Percentiles rank a stretch among this genome's conserved stretches.
These are phyloP conservation scores for Rhopalosiphum nymphaeae DNA, from an alignment of 2,888 invertebrate genomes.

Conservation along the genomic window DNA sequence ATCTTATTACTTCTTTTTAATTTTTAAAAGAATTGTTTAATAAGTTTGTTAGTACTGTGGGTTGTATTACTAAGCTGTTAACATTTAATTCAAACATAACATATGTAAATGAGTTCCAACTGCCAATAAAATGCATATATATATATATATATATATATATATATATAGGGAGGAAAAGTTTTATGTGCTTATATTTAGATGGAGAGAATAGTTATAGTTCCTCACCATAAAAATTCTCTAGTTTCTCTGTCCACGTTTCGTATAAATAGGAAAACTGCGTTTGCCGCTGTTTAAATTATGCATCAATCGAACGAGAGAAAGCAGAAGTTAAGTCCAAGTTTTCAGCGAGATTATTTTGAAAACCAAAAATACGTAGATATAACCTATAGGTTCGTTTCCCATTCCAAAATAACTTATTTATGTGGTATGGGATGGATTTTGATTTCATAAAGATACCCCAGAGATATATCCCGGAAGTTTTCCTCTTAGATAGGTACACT, in stretches of 20 bases:
- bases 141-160: no score
- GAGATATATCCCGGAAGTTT: conserved; percentile 30
- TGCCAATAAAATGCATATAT: background rate
- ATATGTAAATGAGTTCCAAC: background rate
- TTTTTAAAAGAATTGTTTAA: background rate
- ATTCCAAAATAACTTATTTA: conserved; percentile 53
- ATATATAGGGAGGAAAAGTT: background rate
- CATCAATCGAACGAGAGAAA: background rate
- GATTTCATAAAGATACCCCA: conserved; percentile 51
- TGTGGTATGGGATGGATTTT: conserved; percentile 32
- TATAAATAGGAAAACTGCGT: background rate
- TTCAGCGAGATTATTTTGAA: conserved; percentile 36
- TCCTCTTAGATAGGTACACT: background rate
- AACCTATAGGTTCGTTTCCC: conserved; percentile 7
- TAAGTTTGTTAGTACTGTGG: background rate
- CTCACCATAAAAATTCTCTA: background rate
- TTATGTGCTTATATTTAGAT: background rate
- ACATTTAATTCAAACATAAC: background rate
- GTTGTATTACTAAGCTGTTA: background rate
- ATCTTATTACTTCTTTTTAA: background rate
- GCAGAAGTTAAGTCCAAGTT: conserved; percentile 31
- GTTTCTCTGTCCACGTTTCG: background rate
- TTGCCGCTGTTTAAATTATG: conserved; percentile 19
- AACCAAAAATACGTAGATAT: conserved; percentile 9
- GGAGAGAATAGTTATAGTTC: background rate